Base-by-base conservation (phyloP, 2,113 vertebrate genomes). In the Ctenodactylus gundi region DNA sequence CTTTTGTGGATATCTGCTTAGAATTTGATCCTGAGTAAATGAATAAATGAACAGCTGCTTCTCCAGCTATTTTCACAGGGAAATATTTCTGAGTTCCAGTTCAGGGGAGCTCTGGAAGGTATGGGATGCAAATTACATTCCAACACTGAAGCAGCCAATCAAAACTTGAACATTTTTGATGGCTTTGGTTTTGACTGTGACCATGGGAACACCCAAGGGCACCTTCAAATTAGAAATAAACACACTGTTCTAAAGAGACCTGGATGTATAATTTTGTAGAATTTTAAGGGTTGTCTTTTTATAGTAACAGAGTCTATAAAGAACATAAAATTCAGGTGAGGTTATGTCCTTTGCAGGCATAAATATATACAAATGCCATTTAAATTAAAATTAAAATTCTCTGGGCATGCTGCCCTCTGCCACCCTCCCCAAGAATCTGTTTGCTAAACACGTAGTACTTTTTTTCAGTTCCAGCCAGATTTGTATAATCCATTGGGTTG, bases 151-250 rank as follows among this genome's bases (percentile, higher is more conserved):
- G 77, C 25, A 31, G 58, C 94, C 94, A 92, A 90, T 94, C 87
- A 96, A 93, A 27, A 5, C 60, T 62, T 73, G 55, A 91, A 84
- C 76, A 89, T 72, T 97, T 73, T 64, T 82, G 76, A 97, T 72
- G 36, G 93, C 87, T 94, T 95, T 81, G 39, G 80, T 77, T 95
- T 93, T 97, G 89, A 75, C 84, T 94, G 36, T 91, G 65, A 95
- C 87, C 57, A 39, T 51, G 60, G 90, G 53, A 97, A 96, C 95
- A 97, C 89, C 80, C 95, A 97, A 97, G 93, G 93, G 81, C 96
- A 97, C 94, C 94, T 97, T 97, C 94, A 95, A 90, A 91, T 97
- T 96, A 96, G 96, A 97, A 97, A 97, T 97, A 97, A 95, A 77
- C 91, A 88, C 67, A 85, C 86, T 81, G 39, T 84, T 95, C 88